A percentile compares a stretch with the other conserved stretches of the same genome.
Conservation (phyloP, 2,888 invertebrate species). For the Acrobasis consociella region DNA sequence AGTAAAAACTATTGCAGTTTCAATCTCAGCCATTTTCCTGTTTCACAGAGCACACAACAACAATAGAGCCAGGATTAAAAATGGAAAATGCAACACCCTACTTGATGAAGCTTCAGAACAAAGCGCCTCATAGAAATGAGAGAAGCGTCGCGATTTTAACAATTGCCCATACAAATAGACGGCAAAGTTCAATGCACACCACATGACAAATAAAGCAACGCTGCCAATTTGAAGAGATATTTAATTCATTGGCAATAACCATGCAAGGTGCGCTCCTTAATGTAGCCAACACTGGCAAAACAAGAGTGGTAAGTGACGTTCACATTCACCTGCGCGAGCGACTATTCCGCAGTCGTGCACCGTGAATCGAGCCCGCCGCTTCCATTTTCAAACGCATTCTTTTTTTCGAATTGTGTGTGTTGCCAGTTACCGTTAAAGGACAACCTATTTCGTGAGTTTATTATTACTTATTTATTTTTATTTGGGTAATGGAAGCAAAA, state of each 20-base stretch:
- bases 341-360: constrained; percentile 67
- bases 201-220: constrained; percentile 55
- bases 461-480: constrained; percentile 28
- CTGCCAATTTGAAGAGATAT: constrained; percentile 56
- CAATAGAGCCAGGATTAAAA: constrained; percentile 8
- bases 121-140: constrained; percentile 54
- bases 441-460: constrained; percentile 38
- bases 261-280: constrained; percentile 51
- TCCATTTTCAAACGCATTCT: constrained; percentile 51
- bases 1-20: constrained; percentile 1
- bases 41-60: constrained; percentile 4
- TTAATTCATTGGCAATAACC: constrained; percentile 43
- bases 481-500: background rate
- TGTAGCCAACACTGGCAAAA: constrained; percentile 60
- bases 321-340: constrained; percentile 75
- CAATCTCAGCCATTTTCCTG: constrained; percentile 19
- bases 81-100: constrained; percentile 15
- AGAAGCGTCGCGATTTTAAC: constrained; percentile 53
- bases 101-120: background rate
- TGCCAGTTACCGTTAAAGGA: constrained; percentile 52
- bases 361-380: constrained; percentile 55
- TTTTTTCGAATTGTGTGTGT: constrained; percentile 53
- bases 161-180: constrained; percentile 63
- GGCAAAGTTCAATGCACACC: constrained; percentile 77
- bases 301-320: constrained; percentile 73